A percentile compares a stretch with the other conserved stretches of the same genome.
These are phyloP conservation scores for Gymnoscopelus microlampas DNA, from an alignment of 2,797 vertebrate genomes.

Conservation along the genomic window DNA sequence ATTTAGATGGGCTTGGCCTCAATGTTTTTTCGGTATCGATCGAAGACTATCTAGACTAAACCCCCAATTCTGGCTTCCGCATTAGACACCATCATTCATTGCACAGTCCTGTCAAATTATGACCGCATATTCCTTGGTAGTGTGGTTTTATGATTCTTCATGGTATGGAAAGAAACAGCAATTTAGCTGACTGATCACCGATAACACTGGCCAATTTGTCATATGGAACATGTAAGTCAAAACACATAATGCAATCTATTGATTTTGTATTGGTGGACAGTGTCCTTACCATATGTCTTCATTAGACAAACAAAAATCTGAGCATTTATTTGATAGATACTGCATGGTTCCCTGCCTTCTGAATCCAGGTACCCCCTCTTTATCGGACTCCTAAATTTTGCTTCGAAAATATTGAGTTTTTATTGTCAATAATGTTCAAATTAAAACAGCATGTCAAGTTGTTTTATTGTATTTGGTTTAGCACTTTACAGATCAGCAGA, in stretches of 20 bases:
- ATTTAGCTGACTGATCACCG: neutral
- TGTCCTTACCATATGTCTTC: neutral
- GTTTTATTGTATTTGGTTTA: no score
- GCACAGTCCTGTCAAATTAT: slow-evolving; percentile 24
- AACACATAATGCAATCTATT: neutral
- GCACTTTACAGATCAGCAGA: no score
- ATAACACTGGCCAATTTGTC: neutral
- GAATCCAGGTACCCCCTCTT: no score
- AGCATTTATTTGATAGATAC: no score
- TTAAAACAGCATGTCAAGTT: no score
- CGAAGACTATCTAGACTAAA: slow-evolving; percentile 59
- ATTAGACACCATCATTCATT: slow-evolving; percentile 33
- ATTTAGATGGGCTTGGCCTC: slow-evolving; percentile 69
- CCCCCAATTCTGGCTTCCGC: slow-evolving; percentile 59
- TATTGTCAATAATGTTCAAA: no score
- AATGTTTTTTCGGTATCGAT: slow-evolving; percentile 65
- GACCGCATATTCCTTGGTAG: slow-evolving; percentile 18
- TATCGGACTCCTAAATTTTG: no score
- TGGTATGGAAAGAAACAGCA: slow-evolving; percentile 12
- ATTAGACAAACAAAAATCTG: neutral
- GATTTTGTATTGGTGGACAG: neutral
- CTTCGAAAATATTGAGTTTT: no score
- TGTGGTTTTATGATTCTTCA: slow-evolving; percentile 17
- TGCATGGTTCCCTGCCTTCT: no score
- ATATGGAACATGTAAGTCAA: neutral